phyloP scores from a whole-genome alignment of 2,888 invertebrate species.

The Lottia scabra region DNA sequence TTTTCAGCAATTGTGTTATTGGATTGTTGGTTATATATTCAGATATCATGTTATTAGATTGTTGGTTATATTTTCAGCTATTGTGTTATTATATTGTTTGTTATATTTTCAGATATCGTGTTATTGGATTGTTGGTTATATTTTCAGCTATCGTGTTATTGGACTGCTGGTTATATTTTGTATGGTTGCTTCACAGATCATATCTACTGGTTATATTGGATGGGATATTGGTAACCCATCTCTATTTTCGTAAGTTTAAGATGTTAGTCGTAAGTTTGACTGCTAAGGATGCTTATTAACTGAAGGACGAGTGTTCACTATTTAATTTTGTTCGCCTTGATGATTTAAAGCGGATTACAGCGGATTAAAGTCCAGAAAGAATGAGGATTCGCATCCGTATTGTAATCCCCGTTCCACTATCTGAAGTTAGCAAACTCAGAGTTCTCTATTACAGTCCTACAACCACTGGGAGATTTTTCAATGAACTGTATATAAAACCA shows the following conservation, averaged over 20 bases:
- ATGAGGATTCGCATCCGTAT: too few species aligned
- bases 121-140: neutral
- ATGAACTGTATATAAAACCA: constrained; percentile 30
- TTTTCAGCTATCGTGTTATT: neutral
- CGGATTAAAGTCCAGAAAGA: too few species aligned
- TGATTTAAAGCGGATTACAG: too few species aligned
- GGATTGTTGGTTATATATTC: too few species aligned
- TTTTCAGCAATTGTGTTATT: too few species aligned
- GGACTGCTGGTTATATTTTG: neutral
- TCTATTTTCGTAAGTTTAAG: too few species aligned
- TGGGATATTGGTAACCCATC: neutral
- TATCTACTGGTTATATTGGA: neutral
- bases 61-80: neutral
- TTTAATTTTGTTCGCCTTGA: too few species aligned
- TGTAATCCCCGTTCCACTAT: too few species aligned
- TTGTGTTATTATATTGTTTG: neutral
- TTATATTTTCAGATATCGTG: neutral
- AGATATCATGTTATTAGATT: too few species aligned
- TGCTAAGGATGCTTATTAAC: too few species aligned
- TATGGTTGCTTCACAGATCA: neutral
- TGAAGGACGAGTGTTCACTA: neutral
- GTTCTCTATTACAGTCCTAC: neutral
- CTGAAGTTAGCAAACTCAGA: too few species aligned
- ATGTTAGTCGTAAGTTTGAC: too few species aligned
- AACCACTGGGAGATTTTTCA: constrained; percentile 11